Base-by-base conservation (phyloP, 2,888 invertebrate genomes). In the Shargacucullia verbasci region DNA sequence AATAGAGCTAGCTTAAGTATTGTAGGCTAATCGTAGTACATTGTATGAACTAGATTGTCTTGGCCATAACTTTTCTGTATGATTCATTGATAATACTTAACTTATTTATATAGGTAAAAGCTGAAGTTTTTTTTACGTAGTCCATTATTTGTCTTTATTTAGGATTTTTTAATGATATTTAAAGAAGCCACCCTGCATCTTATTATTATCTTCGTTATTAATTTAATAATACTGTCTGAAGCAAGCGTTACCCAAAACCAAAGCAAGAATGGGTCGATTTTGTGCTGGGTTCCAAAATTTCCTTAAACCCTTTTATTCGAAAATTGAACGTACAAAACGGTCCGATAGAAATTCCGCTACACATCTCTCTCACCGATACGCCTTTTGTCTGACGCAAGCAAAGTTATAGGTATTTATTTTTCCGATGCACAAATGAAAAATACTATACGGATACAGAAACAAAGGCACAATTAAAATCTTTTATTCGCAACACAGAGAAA, bases 401-500 rank as follows among this genome's bases (percentile, higher is more conserved):
- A 33, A 25, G 46, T 12, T 35, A 33, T 29, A 39, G 20, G n/a
- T 14, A 37, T 31, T 35, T 35, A 50, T 43, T 46, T 47, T 31
- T 33, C 33, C 53, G 38, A 27, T 53, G 46, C 38, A 65, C 39
- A 37, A 59, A 44, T 59, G 47, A 59, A 66, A 65, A 53, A 48
- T n/a, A n/a, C n/a, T n/a, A 40, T 20, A 12, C 8, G 45, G 35
- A 58, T 35, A 52, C 48, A 29, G 31, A 43, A 62, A 52, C 27
- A 54, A 60, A 53, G 39, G 12, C 33, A 47, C 44, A 44, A 53
- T 63, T 58, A 52, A 65, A 56, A 65, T 44, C 46, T 41, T 37
- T 54, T 48, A 59, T 50, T 54, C 45, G 37, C 25, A 39, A 33
- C 14, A 58, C 58, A 46, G 53, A 60, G 34, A 45, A 29, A 48